These are phyloP conservation scores for Erythrolamprus reginae DNA, from an alignment of 2,113 vertebrate genomes.

Conservation along the genomic window DNA sequence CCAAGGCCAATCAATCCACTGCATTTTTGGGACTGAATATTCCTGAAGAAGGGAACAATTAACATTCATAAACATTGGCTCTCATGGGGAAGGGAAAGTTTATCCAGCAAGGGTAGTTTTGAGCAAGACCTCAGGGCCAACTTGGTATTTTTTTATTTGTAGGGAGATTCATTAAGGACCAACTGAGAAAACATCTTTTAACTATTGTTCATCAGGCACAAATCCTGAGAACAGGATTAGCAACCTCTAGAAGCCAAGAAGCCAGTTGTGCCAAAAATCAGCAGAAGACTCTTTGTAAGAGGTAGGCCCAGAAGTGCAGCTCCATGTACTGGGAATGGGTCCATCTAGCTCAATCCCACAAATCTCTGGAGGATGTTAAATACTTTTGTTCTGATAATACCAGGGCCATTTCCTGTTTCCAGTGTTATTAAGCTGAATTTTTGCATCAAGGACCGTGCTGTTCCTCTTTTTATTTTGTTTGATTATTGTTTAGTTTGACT, in stretches of 20 bases:
- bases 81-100: background rate
- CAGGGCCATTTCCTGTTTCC: background rate
- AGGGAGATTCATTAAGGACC: background rate
- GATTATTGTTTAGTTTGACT: background rate
- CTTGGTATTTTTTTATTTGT: background rate
- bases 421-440: background rate
- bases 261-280: background rate
- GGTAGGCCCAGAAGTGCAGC: background rate
- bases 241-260: background rate
- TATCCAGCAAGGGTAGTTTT: background rate
- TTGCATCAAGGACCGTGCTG: background rate
- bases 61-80: background rate
- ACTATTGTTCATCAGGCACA: background rate
- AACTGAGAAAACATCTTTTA: background rate
- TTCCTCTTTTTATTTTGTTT: background rate
- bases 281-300: background rate
- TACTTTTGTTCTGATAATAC: background rate
- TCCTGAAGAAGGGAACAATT: background rate
- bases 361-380: background rate
- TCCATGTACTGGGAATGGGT: background rate
- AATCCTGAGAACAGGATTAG: background rate
- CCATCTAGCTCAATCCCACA: background rate
- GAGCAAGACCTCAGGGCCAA: background rate
- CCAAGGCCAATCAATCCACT: background rate
- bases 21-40: background rate